Conservation (phyloP, 2,888 invertebrate species). For the Candidula unifasciata region DNA sequence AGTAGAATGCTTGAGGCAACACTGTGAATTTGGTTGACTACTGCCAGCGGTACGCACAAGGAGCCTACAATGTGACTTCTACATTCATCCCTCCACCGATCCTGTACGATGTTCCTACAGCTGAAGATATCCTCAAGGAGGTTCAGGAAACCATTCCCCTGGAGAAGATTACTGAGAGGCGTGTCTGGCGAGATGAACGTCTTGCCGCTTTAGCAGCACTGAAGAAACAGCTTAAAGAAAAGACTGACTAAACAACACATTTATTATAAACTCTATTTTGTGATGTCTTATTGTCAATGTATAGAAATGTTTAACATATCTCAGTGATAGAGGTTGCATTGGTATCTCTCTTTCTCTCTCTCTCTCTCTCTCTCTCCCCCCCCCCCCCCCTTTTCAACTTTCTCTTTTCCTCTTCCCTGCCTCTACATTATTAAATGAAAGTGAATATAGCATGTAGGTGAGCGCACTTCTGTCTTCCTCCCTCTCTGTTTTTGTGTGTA, state of each 20-base stretch:
- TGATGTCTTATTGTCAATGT: too few species aligned
- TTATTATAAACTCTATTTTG: neutral
- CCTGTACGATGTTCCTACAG: constrained; percentile 64
- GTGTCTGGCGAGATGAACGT: constrained; percentile 72
- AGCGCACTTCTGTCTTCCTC: too few species aligned
- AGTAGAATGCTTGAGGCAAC: too few species aligned
- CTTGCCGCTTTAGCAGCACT: constrained; percentile 74
- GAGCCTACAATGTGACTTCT: constrained; percentile 65
- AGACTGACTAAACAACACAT: constrained; percentile 7
- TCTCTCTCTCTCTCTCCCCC: too few species aligned
- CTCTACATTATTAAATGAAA: too few species aligned
- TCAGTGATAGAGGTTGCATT: neutral
- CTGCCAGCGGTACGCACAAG: constrained; percentile 70
- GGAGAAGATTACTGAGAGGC: constrained; percentile 66
- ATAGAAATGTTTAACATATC: neutral
- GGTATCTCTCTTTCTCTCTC: neutral
- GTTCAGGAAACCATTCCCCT: constrained; percentile 65
- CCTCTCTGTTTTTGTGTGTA: too few species aligned
- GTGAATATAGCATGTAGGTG: too few species aligned
- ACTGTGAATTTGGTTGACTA: constrained; percentile 70
- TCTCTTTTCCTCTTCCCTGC: too few species aligned
- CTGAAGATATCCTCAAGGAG: constrained; percentile 65
- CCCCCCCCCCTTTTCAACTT: too few species aligned
- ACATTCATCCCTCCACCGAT: constrained; percentile 68
- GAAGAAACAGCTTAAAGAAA: constrained; percentile 61